Base-by-base conservation (phyloP, 53 echinoderm and acorn worm genomes). In the Arbacia lixula region DNA sequence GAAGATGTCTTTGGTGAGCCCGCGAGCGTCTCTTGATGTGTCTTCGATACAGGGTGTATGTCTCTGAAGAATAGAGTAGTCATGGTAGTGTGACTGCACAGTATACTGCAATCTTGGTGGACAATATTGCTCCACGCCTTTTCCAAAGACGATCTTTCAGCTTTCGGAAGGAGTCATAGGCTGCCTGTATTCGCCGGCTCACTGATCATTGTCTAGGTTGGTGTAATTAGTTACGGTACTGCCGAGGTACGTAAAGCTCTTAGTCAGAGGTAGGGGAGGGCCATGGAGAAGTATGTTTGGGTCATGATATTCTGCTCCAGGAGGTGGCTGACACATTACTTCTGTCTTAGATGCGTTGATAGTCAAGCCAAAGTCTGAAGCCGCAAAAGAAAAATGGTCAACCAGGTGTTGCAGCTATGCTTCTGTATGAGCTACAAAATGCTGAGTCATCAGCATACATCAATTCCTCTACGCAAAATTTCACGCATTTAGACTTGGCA, bases 121-220 rank as follows among this genome's bases (percentile, higher is more conserved):
- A 36, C 50, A 74, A 20, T 68, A 55, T 66, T 42, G 69, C 78
- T n/a, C 85, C 85, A 25, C 53, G 35, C 52, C 71, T 51, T 27
- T 85, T 39, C 79, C 89, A 86, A 37, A 89, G 60, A 25, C 85
- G 54, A 32, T 89, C 85, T 53, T 66, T 53, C 60, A 89, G 58
- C 26, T 31, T 64, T 14, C 32, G 71, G 31, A 85, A 85, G 61
- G 85, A 63, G 38, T 54, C 24, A 46, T 36, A 68, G 52, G 71
- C 67, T 34, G 66, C 89, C 73, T 85, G 85, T 71, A 68, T 85
- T 50, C 68, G 25, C 36, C 32, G 41, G n/a, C n/a, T n/a, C 69
- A 53, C 27, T 84, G 41, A 49, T 73, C 88, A 42, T 4, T 37
- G 82, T 71, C 88, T 25, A 74, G 36, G 53, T 51, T 84, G 25